phyloP scores from a whole-genome alignment of 1,140 invertebrate genomes.

The Sycobia sp. region DNA sequence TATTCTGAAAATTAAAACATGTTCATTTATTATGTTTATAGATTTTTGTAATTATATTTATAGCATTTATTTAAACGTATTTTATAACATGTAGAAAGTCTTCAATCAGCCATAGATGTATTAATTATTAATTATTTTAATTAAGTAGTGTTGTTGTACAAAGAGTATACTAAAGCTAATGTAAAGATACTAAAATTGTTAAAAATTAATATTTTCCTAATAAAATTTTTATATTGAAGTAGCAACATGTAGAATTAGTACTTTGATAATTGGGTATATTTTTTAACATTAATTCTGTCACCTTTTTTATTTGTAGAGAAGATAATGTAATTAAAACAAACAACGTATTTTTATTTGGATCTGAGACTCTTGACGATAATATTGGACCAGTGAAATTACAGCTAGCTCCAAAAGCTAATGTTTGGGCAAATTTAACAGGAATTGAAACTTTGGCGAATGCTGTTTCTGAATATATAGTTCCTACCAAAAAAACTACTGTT shows the following conservation, averaged over 20 bases:
- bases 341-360: constrained; percentile 54
- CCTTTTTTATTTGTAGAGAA: constrained; percentile 40
- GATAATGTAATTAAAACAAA: constrained; percentile 44
- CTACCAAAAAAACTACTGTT: constrained; percentile 47
- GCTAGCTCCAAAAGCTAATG: constrained; percentile 57
- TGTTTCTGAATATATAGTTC: constrained; percentile 48
- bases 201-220: too few species aligned
- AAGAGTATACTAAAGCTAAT: too few species aligned
- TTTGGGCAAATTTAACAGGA: constrained; percentile 54
- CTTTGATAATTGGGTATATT: too few species aligned
- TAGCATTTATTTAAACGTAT: constrained; percentile 1
- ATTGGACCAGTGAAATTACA: constrained; percentile 55
- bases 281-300: constrained; percentile 10
- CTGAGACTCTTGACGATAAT: constrained; percentile 56
- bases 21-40: too few species aligned
- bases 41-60: not conserved
- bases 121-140: too few species aligned
- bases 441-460: constrained; percentile 51
- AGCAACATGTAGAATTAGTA: too few species aligned
- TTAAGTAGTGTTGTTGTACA: too few species aligned
- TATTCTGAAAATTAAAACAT: too few species aligned
- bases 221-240: too few species aligned
- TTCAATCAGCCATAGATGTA: too few species aligned
- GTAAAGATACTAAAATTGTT: too few species aligned
- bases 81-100: too few species aligned